phyloP scores from a whole-genome alignment of 2,888 invertebrate genomes.

The Himalopsyche kuldschensis region DNA sequence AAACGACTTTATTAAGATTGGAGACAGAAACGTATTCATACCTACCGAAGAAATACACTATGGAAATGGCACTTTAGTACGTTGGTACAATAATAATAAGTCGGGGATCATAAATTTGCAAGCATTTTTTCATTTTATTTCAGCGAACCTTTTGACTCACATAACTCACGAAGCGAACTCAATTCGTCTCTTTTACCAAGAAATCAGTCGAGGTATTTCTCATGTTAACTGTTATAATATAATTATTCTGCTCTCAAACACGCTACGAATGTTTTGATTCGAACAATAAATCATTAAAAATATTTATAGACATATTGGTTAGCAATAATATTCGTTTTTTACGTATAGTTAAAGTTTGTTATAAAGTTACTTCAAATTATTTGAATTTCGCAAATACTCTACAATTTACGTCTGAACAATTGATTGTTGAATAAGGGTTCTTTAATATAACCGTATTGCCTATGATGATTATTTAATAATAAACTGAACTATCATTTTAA shows the following conservation, averaged over 20 bases:
- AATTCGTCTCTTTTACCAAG: background rate
- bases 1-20: background rate
- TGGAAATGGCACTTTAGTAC: background rate
- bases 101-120: background rate
- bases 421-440: no score
- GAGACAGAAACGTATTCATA: background rate
- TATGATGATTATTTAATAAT: no score
- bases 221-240: background rate
- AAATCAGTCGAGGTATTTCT: background rate
- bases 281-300: no score
- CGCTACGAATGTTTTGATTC: no score
- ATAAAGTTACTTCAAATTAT: no score
- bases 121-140: background rate
- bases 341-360: no score
- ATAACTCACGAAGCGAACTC: background rate
- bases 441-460: no score
- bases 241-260: background rate
- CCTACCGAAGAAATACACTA: background rate
- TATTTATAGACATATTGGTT: no score
- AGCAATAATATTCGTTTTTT: no score
- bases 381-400: no score
- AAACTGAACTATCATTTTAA: no score
- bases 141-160: background rate
- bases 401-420: no score
- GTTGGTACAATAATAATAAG: background rate